These are phyloP conservation scores for Protobothrops flavoviridis DNA, from an alignment of 2,113 vertebrate genomes.

Conservation along the genomic window DNA sequence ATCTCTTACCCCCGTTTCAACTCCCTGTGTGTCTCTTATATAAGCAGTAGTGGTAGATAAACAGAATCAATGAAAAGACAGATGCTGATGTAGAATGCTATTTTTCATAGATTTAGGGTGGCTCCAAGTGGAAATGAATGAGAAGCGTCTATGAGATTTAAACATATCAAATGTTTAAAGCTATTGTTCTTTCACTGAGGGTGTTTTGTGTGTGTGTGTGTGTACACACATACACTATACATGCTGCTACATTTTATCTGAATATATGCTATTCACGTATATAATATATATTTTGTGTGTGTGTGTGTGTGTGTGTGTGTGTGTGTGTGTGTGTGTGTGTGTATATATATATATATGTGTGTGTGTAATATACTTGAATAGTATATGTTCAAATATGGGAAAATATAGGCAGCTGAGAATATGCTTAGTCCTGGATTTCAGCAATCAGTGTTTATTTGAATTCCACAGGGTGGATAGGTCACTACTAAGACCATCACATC, in stretches of 20 bases:
- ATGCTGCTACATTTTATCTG: background rate
- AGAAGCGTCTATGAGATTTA: background rate
- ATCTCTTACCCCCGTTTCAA: background rate
- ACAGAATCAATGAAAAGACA: background rate
- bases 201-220: background rate
- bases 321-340: too few relatives aligned
- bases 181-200: background rate
- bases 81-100: background rate
- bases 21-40: background rate
- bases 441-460: conserved; percentile 50
- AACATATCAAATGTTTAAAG: conserved; percentile 5
- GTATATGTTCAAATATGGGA: conserved; percentile 37
- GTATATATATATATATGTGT: too few relatives aligned
- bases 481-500: conserved; percentile 59
- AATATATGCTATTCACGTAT: too few relatives aligned
- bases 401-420: conserved; percentile 60
- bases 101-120: conserved; percentile 36
- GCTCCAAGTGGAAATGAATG: background rate
- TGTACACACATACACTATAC: background rate
- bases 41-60: background rate
- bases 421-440: conserved; percentile 51
- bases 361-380: background rate
- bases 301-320: too few relatives aligned
- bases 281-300: too few relatives aligned
- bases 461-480: conserved; percentile 59